phyloP scores from a whole-genome alignment of 2,888 invertebrate species.

The Tillus elongatus region DNA sequence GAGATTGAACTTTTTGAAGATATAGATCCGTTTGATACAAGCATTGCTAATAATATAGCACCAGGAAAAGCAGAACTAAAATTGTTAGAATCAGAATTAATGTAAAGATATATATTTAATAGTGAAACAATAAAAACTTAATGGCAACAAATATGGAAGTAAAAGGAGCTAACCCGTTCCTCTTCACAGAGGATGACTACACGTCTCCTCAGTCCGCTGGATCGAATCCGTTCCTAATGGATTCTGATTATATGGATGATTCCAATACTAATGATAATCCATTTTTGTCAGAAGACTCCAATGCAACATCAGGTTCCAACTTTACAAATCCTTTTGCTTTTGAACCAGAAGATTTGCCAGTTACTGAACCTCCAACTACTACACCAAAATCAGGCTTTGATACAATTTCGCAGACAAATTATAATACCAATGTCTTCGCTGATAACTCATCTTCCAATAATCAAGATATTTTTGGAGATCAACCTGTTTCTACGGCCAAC shows the following conservation, averaged over 20 bases:
- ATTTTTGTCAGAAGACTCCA: slow-evolving; percentile 51
- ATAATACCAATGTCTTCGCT: slow-evolving; percentile 7
- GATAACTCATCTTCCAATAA: slow-evolving; percentile 6
- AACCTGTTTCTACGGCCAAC: slow-evolving; percentile 11
- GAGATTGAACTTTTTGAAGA: slow-evolving; percentile 45
- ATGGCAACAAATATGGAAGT: slow-evolving; percentile 33
- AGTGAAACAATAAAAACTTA: too few relatives aligned
- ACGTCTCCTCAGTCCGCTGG: slow-evolving; percentile 45
- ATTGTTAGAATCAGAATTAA: slow-evolving; percentile 66
- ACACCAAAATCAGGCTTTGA: too few relatives aligned
- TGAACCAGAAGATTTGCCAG: slow-evolving; percentile 39
- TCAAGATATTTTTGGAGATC: slow-evolving; percentile 10
- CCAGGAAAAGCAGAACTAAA: slow-evolving; percentile 72
- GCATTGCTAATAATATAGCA: slow-evolving; percentile 62
- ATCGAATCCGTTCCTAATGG: slow-evolving; percentile 62
- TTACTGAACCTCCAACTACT: slow-evolving; percentile 30
- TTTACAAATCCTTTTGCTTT: slow-evolving; percentile 59
- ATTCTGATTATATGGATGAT: slow-evolving; percentile 36
- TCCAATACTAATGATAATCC: slow-evolving; percentile 53
- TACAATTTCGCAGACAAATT: slow-evolving; percentile 12
- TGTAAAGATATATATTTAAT: too few relatives aligned
- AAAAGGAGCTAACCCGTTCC: slow-evolving; percentile 65
- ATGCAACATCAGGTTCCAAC: slow-evolving; percentile 29
- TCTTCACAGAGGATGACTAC: slow-evolving; percentile 63
- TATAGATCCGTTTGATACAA: slow-evolving; percentile 77